phyloP scores from a whole-genome alignment of 2,113 vertebrate species.

The Osmerus mordax region DNA sequence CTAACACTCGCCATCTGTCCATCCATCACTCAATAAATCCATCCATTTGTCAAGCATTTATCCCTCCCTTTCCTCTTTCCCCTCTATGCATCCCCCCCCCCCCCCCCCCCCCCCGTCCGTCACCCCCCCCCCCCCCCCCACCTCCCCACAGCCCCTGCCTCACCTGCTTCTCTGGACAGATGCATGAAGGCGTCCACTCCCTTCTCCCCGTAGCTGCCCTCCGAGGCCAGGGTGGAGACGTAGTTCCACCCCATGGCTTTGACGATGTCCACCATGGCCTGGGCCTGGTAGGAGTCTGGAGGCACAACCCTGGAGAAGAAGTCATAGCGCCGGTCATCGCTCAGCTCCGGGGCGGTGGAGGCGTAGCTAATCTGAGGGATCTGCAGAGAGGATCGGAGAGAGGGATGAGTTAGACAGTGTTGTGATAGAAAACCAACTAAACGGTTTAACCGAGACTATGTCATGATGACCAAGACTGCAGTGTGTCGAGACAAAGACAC shows the following conservation, averaged over 20 bases:
- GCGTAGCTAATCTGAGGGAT: constrained; percentile 67
- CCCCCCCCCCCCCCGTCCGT: background rate
- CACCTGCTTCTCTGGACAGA: constrained; percentile 63
- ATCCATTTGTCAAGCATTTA: background rate
- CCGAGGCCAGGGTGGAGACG: constrained; percentile 61
- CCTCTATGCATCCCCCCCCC: background rate
- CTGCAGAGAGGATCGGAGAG: constrained; percentile 19
- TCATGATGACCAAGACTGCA: background rate
- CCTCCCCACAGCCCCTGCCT: background rate
- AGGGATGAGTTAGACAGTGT: background rate
- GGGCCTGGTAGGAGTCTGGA: constrained; percentile 63
- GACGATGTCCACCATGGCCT: constrained; percentile 66
- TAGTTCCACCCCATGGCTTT: constrained; percentile 66
- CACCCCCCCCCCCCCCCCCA: background rate
- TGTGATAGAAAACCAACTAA: background rate
- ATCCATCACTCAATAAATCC: background rate
- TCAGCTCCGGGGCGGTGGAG: constrained; percentile 62
- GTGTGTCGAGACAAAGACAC: too few species aligned
- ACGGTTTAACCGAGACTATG: background rate
- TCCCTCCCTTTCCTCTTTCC: background rate
- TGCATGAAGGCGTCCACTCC: constrained; percentile 66
- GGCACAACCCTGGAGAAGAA: constrained; percentile 66
- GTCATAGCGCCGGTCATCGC: constrained; percentile 63
- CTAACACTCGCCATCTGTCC: background rate
- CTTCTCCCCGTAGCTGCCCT: constrained; percentile 65